phyloP scores from a whole-genome alignment of 2,888 invertebrate genomes.

The Lithophane ornitopus region DNA sequence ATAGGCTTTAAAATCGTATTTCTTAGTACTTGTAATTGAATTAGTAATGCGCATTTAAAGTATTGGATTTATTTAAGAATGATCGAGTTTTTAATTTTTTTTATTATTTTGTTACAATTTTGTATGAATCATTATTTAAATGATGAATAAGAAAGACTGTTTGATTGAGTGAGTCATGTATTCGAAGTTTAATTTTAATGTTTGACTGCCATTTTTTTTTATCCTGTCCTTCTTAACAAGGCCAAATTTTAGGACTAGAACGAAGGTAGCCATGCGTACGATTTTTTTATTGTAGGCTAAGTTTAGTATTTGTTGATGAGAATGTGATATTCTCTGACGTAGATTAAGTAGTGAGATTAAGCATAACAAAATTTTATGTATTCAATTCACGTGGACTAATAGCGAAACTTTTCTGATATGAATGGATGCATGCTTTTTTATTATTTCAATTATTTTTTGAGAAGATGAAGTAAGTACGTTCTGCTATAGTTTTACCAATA shows the following conservation, averaged over 20 bases:
- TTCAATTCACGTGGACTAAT: slow-evolving; percentile 62
- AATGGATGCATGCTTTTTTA: slow-evolving; percentile 51
- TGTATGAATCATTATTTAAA: slow-evolving; percentile 78
- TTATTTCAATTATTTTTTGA: slow-evolving; percentile 54
- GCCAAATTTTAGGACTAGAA: slow-evolving; percentile 69
- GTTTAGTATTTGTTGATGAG: slow-evolving; percentile 71
- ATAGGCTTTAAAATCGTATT: slow-evolving; percentile 85
- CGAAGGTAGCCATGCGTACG: slow-evolving; percentile 68
- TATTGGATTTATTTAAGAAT: slow-evolving; percentile 74
- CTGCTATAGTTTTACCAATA: slow-evolving; percentile 56
- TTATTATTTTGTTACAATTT: slow-evolving; percentile 72
- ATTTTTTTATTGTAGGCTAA: slow-evolving; percentile 71
- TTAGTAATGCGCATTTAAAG: slow-evolving; percentile 83
- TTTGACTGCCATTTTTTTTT: slow-evolving; percentile 84
- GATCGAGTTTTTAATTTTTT: slow-evolving; percentile 68
- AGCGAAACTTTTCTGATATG: slow-evolving; percentile 52
- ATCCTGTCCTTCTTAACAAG: slow-evolving; percentile 63
- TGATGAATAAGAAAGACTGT: slow-evolving; percentile 88
- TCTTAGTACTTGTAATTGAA: slow-evolving; percentile 77
- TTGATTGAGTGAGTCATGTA: slow-evolving; percentile 83
- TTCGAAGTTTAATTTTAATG: slow-evolving; percentile 78
- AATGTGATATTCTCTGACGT: slow-evolving; percentile 68
- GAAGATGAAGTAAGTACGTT: slow-evolving; percentile 57
- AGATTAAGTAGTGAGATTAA: slow-evolving; percentile 70
- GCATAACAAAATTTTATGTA: slow-evolving; percentile 69